Evolutionary conservation across 2,888 invertebrate species (phyloP).

Genomic region (Diaphora mendica): DNA sequence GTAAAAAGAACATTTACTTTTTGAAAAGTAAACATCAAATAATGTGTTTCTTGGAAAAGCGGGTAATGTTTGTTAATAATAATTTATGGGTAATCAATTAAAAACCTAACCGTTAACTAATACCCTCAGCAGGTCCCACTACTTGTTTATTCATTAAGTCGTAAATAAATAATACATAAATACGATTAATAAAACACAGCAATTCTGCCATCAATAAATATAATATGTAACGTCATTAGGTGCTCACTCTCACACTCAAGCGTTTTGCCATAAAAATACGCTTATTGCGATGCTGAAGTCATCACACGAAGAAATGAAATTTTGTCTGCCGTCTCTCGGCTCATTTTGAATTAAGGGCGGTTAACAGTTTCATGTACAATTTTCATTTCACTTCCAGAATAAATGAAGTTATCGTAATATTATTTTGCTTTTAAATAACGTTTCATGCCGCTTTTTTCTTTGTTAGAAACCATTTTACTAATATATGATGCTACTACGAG

Average conservation of each 20-base stretch:
- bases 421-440: conserved; percentile 11
- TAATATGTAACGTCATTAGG: not conserved
- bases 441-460: conserved; percentile 17
- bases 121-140: not conserved
- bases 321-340: conserved; percentile 25
- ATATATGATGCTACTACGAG: not conserved
- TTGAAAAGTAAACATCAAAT: too few species aligned
- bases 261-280: conserved; percentile 13
- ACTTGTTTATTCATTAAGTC: not conserved
- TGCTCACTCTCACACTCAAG: conserved; percentile 3
- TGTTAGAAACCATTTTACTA: not conserved
- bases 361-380: conserved; percentile 42
- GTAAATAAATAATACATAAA: not conserved
- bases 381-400: conserved; percentile 53
- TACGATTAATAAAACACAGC: not conserved
- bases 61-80: too few species aligned
- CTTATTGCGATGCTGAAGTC: conserved; percentile 23
- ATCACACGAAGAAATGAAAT: conserved; percentile 44
- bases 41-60: too few species aligned
- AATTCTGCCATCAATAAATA: not conserved
- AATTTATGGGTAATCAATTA: too few species aligned
- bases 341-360: conserved; percentile 22
- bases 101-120: too few species aligned
- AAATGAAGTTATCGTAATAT: conserved; percentile 39
- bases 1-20: too few species aligned